Percentiles rank a stretch among this genome's conserved stretches.
Evolutionary conservation across 2,888 invertebrate genomes (phyloP).

Genomic region (Amorpha juglandis): DNA sequence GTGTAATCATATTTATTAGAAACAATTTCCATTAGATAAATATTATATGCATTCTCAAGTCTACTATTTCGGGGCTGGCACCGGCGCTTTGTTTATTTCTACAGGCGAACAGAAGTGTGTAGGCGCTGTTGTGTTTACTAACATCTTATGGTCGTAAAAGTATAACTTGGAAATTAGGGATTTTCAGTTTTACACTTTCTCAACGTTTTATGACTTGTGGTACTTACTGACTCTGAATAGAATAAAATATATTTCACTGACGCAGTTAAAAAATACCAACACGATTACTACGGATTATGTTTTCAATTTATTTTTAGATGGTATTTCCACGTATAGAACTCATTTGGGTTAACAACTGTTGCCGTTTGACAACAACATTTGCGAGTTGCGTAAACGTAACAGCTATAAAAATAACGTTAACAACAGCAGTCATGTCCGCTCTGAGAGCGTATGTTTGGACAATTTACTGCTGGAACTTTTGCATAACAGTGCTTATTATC

Average conservation of each 20-base stretch:
- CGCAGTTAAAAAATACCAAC: not conserved
- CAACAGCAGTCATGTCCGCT: slow-evolving; percentile 1
- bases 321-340: not conserved
- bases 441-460: not conserved
- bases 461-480: slow-evolving; percentile 10
- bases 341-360: slow-evolving; percentile 17
- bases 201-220: no score
- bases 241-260: no score
- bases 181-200: no score
- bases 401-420: slow-evolving; percentile 13
- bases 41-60: not conserved
- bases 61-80: no score
- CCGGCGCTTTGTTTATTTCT: no score
- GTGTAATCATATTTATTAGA: slow-evolving; percentile 3
- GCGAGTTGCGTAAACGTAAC: slow-evolving; percentile 2
- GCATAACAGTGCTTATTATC: slow-evolving; percentile 22
- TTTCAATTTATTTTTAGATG: not conserved
- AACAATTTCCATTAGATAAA: not conserved
- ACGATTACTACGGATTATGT: not conserved
- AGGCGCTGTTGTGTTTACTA: no score
- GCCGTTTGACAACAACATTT: slow-evolving; percentile 5
- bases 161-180: no score
- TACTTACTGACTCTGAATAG: no score
- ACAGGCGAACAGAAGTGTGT: no score
- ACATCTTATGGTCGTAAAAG: no score